A percentile compares a stretch with the other conserved stretches of the same genome.
Evolutionary conservation across 1,140 invertebrate genomes (phyloP).

Genomic region (Ostrea denselamellosa): DNA sequence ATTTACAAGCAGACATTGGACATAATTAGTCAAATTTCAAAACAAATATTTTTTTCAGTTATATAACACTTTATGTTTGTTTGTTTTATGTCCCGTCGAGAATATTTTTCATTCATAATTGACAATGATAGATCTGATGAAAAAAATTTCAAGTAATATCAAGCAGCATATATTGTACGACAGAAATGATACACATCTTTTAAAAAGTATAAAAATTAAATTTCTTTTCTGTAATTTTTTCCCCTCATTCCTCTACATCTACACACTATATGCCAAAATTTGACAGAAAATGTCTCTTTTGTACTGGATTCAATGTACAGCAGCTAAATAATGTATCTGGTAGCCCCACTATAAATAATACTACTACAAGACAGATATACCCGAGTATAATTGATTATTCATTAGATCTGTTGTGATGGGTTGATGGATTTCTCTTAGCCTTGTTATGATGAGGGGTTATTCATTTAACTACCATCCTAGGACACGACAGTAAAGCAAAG

Average conservation of each 20-base stretch:
- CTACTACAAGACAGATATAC: slow-evolving; percentile 4
- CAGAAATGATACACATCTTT: neutral
- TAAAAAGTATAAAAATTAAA: neutral
- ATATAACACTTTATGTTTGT: neutral
- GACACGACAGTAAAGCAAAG: neutral
- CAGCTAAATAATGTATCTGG: neutral
- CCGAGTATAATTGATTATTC: slow-evolving; percentile 33
- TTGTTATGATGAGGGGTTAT: neutral
- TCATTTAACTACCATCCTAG: slow-evolving; percentile 6
- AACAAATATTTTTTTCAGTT: neutral
- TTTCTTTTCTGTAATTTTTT: neutral
- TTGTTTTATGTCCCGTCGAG: no score
- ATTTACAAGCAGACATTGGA: neutral
- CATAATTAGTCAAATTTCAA: neutral
- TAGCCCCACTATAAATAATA: neutral
- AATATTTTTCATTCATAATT: no score
- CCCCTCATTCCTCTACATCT: neutral
- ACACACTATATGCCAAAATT: neutral
- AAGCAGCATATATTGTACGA: neutral
- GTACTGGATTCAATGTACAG: neutral
- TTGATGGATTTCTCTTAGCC: neutral
- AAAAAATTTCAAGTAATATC: neutral
- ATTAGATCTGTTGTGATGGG: slow-evolving; percentile 18
- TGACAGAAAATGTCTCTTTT: neutral
- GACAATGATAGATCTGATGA: neutral